A percentile compares a stretch with the other conserved stretches of the same genome.
phyloP scores from a whole-genome alignment of 2,113 vertebrate genomes.

The Mixornis gularis region DNA sequence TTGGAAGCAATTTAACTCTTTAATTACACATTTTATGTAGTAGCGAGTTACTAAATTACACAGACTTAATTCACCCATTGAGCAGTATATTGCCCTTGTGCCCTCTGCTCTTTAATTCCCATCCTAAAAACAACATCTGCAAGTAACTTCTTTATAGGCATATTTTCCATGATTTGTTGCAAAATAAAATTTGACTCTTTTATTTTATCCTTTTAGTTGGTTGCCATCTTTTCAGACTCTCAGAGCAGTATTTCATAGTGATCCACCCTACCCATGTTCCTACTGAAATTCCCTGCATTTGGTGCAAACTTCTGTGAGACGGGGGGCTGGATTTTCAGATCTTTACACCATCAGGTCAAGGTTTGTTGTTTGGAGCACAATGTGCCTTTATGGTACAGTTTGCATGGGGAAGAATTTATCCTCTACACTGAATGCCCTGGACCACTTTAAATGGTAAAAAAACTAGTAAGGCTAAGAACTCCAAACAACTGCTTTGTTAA shows the following conservation, averaged over 20 bases:
- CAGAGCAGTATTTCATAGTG: not conserved
- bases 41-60: not conserved
- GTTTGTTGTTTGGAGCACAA: not conserved
- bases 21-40: not conserved
- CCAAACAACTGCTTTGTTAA: not conserved
- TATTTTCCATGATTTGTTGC: not conserved
- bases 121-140: not conserved
- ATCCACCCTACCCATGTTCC: not conserved
- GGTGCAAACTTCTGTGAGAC: not conserved
- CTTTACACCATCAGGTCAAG: not conserved
- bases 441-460: not conserved
- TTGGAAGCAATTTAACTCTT: conserved; percentile 1
- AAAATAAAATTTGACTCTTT: not conserved
- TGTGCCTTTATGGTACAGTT: not conserved
- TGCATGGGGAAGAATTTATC: not conserved
- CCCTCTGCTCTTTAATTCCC: not conserved
- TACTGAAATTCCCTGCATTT: not conserved
- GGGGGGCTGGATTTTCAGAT: not conserved
- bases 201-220: not conserved
- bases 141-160: not conserved
- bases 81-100: not conserved
- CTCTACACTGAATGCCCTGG: not conserved
- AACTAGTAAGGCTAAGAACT: not conserved
- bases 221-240: not conserved
- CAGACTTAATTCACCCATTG: not conserved